Evolutionary conservation across 2,888 invertebrate species (phyloP).

Genomic region (Amblyteles armatorius): DNA sequence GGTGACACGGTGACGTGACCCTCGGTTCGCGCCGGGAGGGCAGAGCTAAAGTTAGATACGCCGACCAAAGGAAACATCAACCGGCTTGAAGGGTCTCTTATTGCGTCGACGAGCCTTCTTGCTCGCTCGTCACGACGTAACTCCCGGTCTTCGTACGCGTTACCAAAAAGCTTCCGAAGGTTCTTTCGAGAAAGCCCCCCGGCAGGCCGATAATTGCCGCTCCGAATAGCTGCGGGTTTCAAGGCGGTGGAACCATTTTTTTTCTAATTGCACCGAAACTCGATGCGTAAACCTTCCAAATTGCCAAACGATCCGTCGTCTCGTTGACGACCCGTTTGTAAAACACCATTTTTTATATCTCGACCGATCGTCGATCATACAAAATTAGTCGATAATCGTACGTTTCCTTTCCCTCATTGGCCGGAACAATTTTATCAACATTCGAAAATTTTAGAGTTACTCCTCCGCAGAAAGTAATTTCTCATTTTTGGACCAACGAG

Average conservation of each 20-base stretch:
- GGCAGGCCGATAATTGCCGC: slow-evolving; percentile 3
- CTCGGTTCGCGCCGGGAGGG: neutral
- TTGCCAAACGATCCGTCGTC: neutral
- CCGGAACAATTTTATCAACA: too few relatives aligned
- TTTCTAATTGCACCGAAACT: neutral
- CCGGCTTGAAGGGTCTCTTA: slow-evolving; percentile 38
- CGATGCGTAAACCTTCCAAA: neutral
- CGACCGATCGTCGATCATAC: too few relatives aligned
- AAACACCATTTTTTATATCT: neutral
- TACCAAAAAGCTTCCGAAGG: neutral
- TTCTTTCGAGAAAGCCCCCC: neutral
- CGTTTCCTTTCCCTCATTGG: too few relatives aligned
- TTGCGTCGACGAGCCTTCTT: slow-evolving; percentile 35
- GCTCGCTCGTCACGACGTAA: slow-evolving; percentile 4
- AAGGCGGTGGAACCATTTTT: neutral
- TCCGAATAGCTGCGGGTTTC: neutral
- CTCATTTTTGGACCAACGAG: too few relatives aligned
- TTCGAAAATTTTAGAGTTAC: too few relatives aligned
- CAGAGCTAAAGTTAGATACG: slow-evolving; percentile 42
- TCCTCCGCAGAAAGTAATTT: too few relatives aligned
- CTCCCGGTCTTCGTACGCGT: neutral
- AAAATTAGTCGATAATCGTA: too few relatives aligned
- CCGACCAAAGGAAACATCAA: slow-evolving; percentile 49
- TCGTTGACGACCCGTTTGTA: neutral
- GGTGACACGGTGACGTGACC: neutral